phyloP scores from a whole-genome alignment of 2,113 vertebrate species.

The Eubucco bourcierii region DNA sequence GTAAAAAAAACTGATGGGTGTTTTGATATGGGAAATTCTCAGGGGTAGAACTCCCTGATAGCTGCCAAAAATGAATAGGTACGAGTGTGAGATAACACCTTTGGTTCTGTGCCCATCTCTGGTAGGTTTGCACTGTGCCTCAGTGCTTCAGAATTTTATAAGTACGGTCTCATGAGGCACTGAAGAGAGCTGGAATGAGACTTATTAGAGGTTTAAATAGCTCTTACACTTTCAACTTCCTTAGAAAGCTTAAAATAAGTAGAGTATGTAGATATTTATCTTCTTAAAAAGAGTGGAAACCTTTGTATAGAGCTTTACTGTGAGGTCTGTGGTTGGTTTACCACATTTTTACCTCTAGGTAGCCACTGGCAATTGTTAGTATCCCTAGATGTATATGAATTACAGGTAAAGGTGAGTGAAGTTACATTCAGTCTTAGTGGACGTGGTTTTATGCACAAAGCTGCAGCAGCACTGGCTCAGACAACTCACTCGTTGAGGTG shows the following conservation, averaged over 20 bases:
- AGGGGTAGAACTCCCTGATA: background rate
- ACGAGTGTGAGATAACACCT: background rate
- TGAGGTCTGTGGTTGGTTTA: background rate
- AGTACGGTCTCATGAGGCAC: background rate
- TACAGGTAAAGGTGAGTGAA: background rate
- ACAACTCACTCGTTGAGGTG: background rate
- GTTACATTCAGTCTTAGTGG: background rate
- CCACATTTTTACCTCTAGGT: background rate
- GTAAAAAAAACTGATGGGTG: slow-evolving; percentile 12
- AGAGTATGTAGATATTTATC: background rate
- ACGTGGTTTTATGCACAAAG: background rate
- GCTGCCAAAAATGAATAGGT: slow-evolving; percentile 1
- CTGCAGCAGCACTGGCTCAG: background rate
- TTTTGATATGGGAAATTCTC: background rate
- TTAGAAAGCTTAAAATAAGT: background rate
- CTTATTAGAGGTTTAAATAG: background rate
- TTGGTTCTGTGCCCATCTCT: slow-evolving; percentile 17
- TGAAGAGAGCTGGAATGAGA: background rate
- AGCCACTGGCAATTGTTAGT: background rate
- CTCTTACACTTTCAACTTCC: background rate
- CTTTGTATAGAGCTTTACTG: background rate
- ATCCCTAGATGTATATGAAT: background rate
- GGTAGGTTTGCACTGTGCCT: background rate
- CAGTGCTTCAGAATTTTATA: background rate
- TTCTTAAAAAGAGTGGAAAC: background rate